These are phyloP conservation scores for Drosophila pandora DNA, from an alignment of 1,140 invertebrate species.

Conservation along the genomic window DNA sequence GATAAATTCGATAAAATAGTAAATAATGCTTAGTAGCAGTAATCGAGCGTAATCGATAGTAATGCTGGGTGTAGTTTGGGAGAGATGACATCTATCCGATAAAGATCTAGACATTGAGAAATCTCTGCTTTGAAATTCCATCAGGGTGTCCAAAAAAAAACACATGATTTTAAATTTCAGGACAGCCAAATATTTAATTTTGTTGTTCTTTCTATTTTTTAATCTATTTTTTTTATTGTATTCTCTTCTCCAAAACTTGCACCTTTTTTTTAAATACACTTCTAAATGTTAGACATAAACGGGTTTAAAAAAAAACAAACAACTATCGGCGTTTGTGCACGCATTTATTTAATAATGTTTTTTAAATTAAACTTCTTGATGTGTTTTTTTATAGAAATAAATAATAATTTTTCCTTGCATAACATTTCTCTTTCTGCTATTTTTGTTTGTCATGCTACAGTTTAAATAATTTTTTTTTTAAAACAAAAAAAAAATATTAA, in stretches of 20 bases:
- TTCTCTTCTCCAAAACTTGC: slow-evolving; percentile 42
- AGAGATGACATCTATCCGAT: slow-evolving; percentile 4
- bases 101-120: slow-evolving; percentile 36
- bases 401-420: slow-evolving; percentile 10
- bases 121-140: slow-evolving; percentile 37
- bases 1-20: slow-evolving; percentile 2
- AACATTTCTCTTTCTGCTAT: not conserved
- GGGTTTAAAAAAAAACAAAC: slow-evolving; percentile 9
- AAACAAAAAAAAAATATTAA: slow-evolving; percentile 2
- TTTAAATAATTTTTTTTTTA: not conserved
- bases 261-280: slow-evolving; percentile 28
- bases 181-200: slow-evolving; percentile 27
- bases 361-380: slow-evolving; percentile 34
- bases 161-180: slow-evolving; percentile 5
- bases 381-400: slow-evolving; percentile 28
- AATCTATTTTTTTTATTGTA: slow-evolving; percentile 36
- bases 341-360: slow-evolving; percentile 63
- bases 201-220: slow-evolving; percentile 38
- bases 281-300: slow-evolving; percentile 42
- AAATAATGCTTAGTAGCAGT: slow-evolving; percentile 39
- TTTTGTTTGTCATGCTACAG: slow-evolving; percentile 1
- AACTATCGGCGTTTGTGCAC: slow-evolving; percentile 74
- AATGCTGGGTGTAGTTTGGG: slow-evolving; percentile 30
- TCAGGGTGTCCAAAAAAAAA: slow-evolving; percentile 11
- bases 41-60: slow-evolving; percentile 10